Percentiles rank a stretch among this genome's conserved stretches.
phyloP scores from a whole-genome alignment of 1,140 invertebrate genomes.

The Gonioctena quinquepunctata region DNA sequence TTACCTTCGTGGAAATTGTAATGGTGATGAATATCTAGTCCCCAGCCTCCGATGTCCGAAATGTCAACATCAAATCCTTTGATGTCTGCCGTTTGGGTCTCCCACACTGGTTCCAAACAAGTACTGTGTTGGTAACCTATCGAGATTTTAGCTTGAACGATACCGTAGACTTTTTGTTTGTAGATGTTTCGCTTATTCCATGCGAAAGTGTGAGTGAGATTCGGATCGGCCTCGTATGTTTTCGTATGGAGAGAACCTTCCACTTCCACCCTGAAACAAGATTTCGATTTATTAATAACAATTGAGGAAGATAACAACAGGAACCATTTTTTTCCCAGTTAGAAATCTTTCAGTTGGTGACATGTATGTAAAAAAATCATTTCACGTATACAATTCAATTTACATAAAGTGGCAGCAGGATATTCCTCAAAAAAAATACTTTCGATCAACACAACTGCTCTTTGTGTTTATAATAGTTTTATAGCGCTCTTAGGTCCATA shows the following conservation, averaged over 20 bases:
- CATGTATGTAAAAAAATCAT: too few species aligned
- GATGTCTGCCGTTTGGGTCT: conserved; percentile 87
- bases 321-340: too few species aligned
- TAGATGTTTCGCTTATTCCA: conserved; percentile 98
- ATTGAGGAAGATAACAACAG: too few species aligned
- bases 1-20: conserved; percentile 95
- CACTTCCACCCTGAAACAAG: conserved; percentile 65
- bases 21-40: conserved; percentile 95
- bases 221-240: conserved; percentile 93
- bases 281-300: too few species aligned
- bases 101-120: conserved; percentile 89
- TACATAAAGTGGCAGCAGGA: too few species aligned
- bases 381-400: too few species aligned
- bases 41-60: conserved; percentile 96
- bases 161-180: conserved; percentile 92
- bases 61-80: conserved; percentile 98
- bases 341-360: too few species aligned
- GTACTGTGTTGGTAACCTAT: conserved; percentile 94
- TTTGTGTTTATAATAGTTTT: too few species aligned
- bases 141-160: conserved; percentile 82
- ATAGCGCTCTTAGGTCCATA: too few species aligned
- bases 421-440: too few species aligned
- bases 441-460: too few species aligned
- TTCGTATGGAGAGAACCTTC: conserved; percentile 81
- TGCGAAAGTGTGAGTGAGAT: conserved; percentile 91